Evolutionary conservation across 2,797 vertebrate species (phyloP).

Genomic region (Chromobotia macracanthus): DNA sequence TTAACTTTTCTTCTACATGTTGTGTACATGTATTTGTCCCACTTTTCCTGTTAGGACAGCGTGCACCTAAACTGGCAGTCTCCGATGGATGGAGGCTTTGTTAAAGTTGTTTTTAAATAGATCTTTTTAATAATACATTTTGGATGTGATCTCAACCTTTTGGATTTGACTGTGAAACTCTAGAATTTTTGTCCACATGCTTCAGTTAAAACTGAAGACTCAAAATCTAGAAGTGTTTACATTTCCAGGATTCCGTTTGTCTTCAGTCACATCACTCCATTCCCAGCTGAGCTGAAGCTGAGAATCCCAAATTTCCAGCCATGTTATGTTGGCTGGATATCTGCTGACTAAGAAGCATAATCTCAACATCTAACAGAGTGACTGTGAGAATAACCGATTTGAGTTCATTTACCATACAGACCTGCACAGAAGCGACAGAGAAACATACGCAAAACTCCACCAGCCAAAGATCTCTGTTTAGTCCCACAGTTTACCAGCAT

Average conservation of each 20-base stretch:
- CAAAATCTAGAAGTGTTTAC: neutral
- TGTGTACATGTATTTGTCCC: too few species aligned
- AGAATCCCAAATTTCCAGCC: constrained; percentile 7
- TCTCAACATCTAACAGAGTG: neutral
- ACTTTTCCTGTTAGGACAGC: too few species aligned
- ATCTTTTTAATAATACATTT: too few species aligned
- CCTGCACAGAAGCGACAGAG: neutral
- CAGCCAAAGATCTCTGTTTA: constrained; percentile 10
- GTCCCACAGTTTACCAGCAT: constrained; percentile 67
- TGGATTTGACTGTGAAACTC: neutral
- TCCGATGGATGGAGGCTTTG: too few species aligned
- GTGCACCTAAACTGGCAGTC: too few species aligned
- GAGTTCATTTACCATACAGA: constrained; percentile 2
- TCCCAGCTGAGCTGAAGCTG: neutral
- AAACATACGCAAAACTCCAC: neutral
- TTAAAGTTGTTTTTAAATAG: too few species aligned
- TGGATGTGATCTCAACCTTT: too few species aligned
- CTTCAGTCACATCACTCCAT: neutral
- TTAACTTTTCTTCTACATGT: too few species aligned
- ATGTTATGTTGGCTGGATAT: neutral
- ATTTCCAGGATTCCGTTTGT: neutral
- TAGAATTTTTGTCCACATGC: too few species aligned
- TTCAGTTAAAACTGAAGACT: neutral
- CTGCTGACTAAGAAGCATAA: neutral
- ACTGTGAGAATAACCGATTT: neutral